A percentile compares a stretch with the other conserved stretches of the same genome.
phyloP scores from a whole-genome alignment of 2,797 vertebrate genomes.

The Anniella stebbinsi region DNA sequence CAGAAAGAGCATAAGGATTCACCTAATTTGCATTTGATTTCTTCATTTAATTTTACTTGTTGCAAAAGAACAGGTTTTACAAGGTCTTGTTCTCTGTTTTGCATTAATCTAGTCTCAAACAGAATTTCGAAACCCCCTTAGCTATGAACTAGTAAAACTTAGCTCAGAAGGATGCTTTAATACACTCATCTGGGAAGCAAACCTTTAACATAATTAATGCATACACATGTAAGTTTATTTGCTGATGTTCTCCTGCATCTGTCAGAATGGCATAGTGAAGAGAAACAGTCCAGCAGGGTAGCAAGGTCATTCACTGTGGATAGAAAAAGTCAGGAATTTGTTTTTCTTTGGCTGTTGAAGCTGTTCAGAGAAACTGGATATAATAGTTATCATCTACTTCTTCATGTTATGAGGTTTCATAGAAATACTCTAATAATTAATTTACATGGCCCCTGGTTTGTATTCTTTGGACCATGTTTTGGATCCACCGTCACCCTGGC shows the following conservation, averaged over 20 bases:
- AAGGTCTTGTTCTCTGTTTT: background rate
- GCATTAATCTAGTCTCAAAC: constrained; percentile 16
- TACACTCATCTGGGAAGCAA: constrained; percentile 53
- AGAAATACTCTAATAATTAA: rapidly evolving
- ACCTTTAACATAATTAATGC: constrained; percentile 59
- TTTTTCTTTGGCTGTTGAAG: background rate
- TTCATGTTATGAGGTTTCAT: background rate
- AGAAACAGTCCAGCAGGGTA: constrained; percentile 34
- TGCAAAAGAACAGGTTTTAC: constrained; percentile 26
- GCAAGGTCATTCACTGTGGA: background rate
- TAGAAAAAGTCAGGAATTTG: background rate
- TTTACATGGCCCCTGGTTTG: rapidly evolving
- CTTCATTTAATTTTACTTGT: background rate
- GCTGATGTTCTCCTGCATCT: constrained; percentile 58
- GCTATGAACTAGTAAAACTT: constrained; percentile 45
- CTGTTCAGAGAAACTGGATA: constrained; percentile 6
- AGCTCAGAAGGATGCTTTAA: constrained; percentile 37
- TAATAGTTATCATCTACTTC: background rate
- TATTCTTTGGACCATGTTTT: background rate
- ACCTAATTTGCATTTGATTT: background rate
- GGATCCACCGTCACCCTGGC: background rate
- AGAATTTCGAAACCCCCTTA: constrained; percentile 38
- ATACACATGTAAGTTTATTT: constrained; percentile 43
- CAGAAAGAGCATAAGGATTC: background rate
- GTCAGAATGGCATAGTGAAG: background rate